Conservation (phyloP, 2,113 vertebrate species). For the Martes martes region DNA sequence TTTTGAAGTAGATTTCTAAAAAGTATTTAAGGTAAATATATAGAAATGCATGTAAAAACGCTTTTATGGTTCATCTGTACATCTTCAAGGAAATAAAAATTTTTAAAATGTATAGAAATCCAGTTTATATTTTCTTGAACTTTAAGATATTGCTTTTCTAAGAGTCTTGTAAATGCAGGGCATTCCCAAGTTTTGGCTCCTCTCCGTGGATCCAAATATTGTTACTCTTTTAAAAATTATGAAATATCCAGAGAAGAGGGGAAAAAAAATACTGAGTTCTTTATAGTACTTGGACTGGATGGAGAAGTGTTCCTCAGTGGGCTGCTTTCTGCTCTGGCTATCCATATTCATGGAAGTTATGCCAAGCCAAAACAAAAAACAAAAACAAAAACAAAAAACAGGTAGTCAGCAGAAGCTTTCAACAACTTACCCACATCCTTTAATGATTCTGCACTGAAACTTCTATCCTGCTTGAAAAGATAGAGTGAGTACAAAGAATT, state of each 20-base stretch:
- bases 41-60: not conserved
- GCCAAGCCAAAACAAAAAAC: not conserved
- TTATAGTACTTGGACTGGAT: not conserved
- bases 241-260: not conserved
- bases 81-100: conserved; percentile 18
- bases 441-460: not conserved
- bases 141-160: not conserved
- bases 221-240: conserved; percentile 13
- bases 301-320: not conserved
- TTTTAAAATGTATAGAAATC: not conserved
- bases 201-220: not conserved
- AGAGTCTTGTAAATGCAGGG: not conserved
- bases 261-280: not conserved
- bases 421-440: conserved; percentile 7
- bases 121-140: not conserved
- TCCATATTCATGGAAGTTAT: not conserved
- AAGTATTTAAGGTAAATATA: not conserved
- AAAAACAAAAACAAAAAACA: not conserved
- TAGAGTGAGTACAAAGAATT: not conserved
- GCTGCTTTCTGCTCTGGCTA: not conserved
- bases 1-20: not conserved
- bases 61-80: not conserved
- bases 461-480: conserved; percentile 33
- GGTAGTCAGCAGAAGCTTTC: not conserved
- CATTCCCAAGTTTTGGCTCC: not conserved